These are phyloP conservation scores for Sebastes kiyomatsui DNA, from an alignment of 2,797 vertebrate genomes.

Conservation along the genomic window DNA sequence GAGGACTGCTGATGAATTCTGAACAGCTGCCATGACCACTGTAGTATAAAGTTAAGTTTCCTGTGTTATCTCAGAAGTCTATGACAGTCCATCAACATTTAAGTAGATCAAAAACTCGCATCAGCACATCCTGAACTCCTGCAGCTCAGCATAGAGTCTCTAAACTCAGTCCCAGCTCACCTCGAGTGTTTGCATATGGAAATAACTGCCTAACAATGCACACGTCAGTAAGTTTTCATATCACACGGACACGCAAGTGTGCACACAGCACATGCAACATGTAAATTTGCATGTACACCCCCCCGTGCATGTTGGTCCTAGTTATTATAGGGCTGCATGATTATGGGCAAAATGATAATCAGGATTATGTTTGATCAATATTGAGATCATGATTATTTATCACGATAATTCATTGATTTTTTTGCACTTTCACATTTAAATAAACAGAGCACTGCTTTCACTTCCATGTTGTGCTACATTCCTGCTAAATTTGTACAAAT, in stretches of 20 bases:
- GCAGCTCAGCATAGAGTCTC: neutral
- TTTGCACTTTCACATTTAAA: no score
- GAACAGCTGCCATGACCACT: neutral
- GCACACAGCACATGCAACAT: neutral
- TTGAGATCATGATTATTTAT: no score
- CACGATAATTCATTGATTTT: no score
- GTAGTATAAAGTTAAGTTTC: neutral
- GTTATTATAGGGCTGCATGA: neutral
- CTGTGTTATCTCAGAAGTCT: neutral
- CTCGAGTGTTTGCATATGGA: neutral
- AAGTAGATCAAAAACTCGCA: constrained; percentile 19
- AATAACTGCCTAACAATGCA: neutral
- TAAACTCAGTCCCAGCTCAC: neutral
- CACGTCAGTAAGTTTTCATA: neutral
- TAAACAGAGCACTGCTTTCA: no score
- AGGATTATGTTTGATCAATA: no score
- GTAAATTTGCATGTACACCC: neutral
- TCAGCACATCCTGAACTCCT: constrained; percentile 4
- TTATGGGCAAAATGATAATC: no score
- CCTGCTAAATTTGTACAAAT: no score
- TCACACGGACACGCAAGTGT: neutral
- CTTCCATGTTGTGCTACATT: no score
- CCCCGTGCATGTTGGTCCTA: neutral
- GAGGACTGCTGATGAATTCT: neutral
- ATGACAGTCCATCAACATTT: neutral